Evolutionary conservation across 2,888 invertebrate genomes (phyloP), one percentile per base, ranked within the genome.

Genomic region (Polymixis lichenea): DNA sequence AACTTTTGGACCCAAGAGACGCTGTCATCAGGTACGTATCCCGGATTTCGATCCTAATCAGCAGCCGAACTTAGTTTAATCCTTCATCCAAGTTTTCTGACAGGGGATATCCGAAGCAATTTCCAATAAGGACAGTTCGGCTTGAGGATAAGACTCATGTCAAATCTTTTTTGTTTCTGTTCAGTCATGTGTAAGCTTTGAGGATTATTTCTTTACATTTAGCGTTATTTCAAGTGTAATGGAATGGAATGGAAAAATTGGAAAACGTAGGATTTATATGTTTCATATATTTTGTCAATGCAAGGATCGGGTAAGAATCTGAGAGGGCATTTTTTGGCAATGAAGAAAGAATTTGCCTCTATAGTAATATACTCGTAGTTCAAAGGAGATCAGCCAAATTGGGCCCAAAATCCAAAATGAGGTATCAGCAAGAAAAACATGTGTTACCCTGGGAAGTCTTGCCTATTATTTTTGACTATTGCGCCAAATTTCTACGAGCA

Each of bases 81-180:
- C 86, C 85, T 87, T 83, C 82, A 80, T 81, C 80, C 69, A 89
- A 89, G 82, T 89, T 87, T 74, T 71, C 74, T 77, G 79, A 89
- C 78, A 82, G 65, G 84, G 85, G 80, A 88, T 72, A 82, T 78
- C 70, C 80, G 78, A 86, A 83, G 77, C 81, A 84, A 87, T 89
- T 89, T 87, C 86, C 87, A 87, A 88, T 88, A 87, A 82, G 87
- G 82, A 86, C 83, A 75, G 56, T 82, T 77, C 74, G 77, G 80
- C 65, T 82, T 75, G 65, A 70, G 65, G 83, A 85, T 88, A 80
- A 88, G 76, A 76, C 83, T 72, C 74, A 67, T 79, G 90, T 85
- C 88, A 89, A 81, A 84, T 83, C 82, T 87, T 87, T 88, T 88
- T 84, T 87, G 83, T 86, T 85, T 82, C 78, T 87, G 82, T 87